A percentile compares a stretch with the other conserved stretches of the same genome.
Evolutionary conservation across 2,888 invertebrate species (phyloP).

Genomic region (Pollenia labialis): DNA sequence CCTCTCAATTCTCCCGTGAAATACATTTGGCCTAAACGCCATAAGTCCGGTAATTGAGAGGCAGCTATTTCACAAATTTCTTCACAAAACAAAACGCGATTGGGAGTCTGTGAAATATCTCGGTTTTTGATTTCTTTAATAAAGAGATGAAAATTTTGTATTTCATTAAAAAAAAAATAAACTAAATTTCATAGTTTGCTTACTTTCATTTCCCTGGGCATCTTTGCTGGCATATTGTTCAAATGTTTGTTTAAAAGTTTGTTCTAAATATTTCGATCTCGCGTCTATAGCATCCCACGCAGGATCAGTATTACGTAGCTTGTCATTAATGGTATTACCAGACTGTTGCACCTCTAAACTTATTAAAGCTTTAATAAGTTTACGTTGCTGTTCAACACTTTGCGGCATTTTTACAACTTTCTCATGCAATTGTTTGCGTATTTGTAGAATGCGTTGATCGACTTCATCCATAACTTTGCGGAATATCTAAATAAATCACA

Average conservation of each 20-base stretch:
- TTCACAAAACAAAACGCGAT: conserved; percentile 91
- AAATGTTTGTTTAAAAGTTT: conserved; percentile 82
- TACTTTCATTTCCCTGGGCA: conserved; percentile 79
- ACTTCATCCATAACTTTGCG: conserved; percentile 95
- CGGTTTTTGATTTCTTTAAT: conserved; percentile 80
- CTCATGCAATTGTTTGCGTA: conserved; percentile 91
- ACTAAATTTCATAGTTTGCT: neutral
- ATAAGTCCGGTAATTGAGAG: conserved; percentile 94
- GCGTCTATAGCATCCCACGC: conserved; percentile 97
- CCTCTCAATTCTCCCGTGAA: conserved; percentile 94
- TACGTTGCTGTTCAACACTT: conserved; percentile 96
- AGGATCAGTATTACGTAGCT: conserved; percentile 89
- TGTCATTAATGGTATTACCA: conserved; percentile 81
- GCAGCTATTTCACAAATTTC: conserved; percentile 90
- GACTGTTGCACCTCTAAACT: conserved; percentile 87
- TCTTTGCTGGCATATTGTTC: conserved; percentile 83
- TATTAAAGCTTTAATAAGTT: conserved; percentile 92
- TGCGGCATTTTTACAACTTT: conserved; percentile 96
- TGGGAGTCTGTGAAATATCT: conserved; percentile 85
- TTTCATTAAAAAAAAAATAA: no score
- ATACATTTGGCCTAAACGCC: conserved; percentile 97
- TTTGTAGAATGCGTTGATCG: conserved; percentile 92
- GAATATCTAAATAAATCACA: conserved; percentile 86
- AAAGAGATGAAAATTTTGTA: conserved; percentile 15
- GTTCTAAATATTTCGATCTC: conserved; percentile 90